These are phyloP conservation scores for Drepana arcuata DNA, from an alignment of 1,140 invertebrate genomes.

Conservation along the genomic window DNA sequence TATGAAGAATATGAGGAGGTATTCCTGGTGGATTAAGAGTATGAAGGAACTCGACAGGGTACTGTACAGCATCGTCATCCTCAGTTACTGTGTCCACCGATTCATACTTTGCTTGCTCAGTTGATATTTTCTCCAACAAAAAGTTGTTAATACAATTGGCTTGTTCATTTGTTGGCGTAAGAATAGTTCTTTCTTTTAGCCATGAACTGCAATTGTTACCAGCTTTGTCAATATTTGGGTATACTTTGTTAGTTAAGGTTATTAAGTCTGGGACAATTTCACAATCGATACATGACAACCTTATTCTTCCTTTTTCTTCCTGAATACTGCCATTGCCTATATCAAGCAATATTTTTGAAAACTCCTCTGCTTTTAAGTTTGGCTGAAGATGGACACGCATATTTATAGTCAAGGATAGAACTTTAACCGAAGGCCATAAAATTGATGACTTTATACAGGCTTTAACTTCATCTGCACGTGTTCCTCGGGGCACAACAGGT, in stretches of 20 bases:
- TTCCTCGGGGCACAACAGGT: conserved; percentile 51
- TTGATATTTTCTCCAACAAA: not conserved
- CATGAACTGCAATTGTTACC: conserved; percentile 5
- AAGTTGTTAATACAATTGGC: not conserved
- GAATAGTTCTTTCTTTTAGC: not conserved
- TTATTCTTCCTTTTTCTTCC: conserved; percentile 3
- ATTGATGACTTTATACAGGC: conserved; percentile 56
- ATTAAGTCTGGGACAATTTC: conserved; percentile 4
- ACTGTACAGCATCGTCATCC: not conserved
- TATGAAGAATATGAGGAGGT: no score
- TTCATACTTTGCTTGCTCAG: not conserved
- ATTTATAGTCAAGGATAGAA: conserved; percentile 4
- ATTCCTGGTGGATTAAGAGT: not conserved
- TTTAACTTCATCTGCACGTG: conserved; percentile 49
- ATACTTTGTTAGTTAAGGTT: conserved; percentile 11
- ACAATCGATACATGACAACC: not conserved
- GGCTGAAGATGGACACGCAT: conserved; percentile 3
- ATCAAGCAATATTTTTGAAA: conserved; percentile 4
- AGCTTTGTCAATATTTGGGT: conserved; percentile 15
- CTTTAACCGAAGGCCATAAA: conserved; percentile 26
- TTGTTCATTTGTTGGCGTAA: not conserved
- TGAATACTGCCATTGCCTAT: conserved; percentile 2
- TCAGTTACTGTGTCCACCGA: not conserved
- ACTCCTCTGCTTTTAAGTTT: conserved; percentile 1
- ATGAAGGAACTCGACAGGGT: no score